Evolutionary conservation across 2,888 invertebrate genomes (phyloP).

Genomic region (Phengaris arion): DNA sequence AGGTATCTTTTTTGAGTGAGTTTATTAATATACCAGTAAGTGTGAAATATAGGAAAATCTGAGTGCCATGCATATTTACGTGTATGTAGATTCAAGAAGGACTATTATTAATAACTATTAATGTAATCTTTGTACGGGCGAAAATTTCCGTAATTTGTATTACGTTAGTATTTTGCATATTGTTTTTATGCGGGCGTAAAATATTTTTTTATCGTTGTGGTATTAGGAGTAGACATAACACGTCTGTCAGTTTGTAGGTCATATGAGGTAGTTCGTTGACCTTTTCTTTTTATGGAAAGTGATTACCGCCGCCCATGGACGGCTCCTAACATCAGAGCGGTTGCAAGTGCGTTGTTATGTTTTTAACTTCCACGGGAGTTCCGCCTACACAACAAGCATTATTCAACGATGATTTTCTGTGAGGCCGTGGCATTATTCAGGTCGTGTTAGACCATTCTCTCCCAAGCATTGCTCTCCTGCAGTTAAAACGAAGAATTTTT

Average conservation of each 20-base stretch:
- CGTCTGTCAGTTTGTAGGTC: conserved; percentile 22
- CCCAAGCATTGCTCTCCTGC: too few species aligned
- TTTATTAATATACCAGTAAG: too few species aligned
- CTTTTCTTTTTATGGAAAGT: neutral
- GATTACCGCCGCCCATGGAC: neutral
- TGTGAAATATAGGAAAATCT: neutral
- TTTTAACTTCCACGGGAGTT: too few species aligned
- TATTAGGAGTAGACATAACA: neutral
- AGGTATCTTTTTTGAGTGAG: too few species aligned
- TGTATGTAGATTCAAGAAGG: neutral
- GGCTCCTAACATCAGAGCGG: too few species aligned
- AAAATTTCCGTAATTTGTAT: neutral
- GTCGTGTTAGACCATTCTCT: too few species aligned
- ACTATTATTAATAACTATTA: neutral
- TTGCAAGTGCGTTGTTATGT: too few species aligned
- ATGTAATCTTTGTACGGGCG: conserved; percentile 1
- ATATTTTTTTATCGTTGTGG: conserved; percentile 13
- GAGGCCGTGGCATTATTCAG: too few species aligned
- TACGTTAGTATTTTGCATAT: conserved; percentile 20
- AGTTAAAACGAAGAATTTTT: too few species aligned
- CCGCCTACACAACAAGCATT: too few species aligned
- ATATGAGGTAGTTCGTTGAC: neutral
- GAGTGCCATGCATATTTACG: neutral
- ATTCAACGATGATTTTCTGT: too few species aligned
- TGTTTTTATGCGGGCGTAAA: conserved; percentile 25